Evolutionary conservation across 2,797 vertebrate genomes (phyloP).

Genomic region (Botia kubotai): DNA sequence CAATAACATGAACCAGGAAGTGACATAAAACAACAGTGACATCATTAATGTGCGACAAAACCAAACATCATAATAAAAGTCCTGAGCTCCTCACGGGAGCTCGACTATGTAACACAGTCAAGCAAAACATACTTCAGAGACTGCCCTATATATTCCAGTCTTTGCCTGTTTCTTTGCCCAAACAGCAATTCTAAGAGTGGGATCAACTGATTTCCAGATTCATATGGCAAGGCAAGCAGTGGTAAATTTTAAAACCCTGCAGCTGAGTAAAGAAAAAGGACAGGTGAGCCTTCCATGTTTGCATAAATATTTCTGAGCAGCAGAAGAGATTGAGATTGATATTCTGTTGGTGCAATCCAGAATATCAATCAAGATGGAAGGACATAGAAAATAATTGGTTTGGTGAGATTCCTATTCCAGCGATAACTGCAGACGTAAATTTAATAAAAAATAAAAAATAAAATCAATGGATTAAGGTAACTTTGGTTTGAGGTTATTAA

Average conservation of each 20-base stretch:
- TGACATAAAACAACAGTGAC: no score
- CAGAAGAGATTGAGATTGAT: neutral
- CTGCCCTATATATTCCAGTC: neutral
- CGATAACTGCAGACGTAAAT: neutral
- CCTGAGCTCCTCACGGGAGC: no score
- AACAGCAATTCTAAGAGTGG: neutral
- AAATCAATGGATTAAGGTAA: no score
- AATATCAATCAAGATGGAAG: neutral
- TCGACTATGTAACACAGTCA: no score
- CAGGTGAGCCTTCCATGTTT: neutral
- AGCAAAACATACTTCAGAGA: slow-evolving; percentile 5
- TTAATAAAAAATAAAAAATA: no score
- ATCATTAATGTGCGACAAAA: no score
- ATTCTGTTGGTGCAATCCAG: neutral
- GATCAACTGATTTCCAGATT: neutral
- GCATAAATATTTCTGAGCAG: neutral
- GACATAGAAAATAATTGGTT: neutral
- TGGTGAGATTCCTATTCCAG: neutral
- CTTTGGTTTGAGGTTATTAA: no score
- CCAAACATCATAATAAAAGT: no score
- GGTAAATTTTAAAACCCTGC: neutral
- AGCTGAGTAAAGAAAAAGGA: neutral
- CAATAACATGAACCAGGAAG: no score
- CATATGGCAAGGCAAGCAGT: neutral
- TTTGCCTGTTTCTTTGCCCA: neutral